Evolutionary conservation across 1,140 invertebrate genomes (phyloP).

Genomic region (Cheumatopsyche charites): DNA sequence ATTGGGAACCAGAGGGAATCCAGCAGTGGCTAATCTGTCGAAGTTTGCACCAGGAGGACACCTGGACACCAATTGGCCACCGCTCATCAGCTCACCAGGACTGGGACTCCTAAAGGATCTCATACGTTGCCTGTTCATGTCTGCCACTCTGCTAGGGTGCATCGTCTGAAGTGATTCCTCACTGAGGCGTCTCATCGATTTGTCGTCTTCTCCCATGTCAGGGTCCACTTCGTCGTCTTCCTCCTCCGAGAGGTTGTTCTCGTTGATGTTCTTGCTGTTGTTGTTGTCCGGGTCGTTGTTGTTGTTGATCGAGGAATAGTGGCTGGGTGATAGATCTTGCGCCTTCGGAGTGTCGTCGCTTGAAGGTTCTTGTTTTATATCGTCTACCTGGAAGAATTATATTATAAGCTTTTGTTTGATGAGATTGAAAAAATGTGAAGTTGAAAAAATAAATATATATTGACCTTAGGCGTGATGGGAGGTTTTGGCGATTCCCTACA

Average conservation of each 20-base stretch:
- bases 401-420: slow-evolving; percentile 1
- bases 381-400: slow-evolving; percentile 53
- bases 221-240: slow-evolving; percentile 50
- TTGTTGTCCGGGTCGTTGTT: slow-evolving; percentile 59
- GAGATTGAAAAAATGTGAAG: background rate
- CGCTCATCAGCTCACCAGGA: slow-evolving; percentile 53
- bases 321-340: slow-evolving; percentile 54
- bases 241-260: slow-evolving; percentile 58
- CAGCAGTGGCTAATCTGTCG: slow-evolving; percentile 62
- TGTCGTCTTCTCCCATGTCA: slow-evolving; percentile 41
- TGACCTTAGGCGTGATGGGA: slow-evolving; percentile 61
- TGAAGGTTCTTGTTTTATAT: slow-evolving; percentile 63
- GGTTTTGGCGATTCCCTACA: slow-evolving; percentile 59
- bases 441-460: slow-evolving; percentile 13
- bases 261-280: slow-evolving; percentile 62
- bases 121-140: slow-evolving; percentile 55
- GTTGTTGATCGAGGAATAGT: slow-evolving; percentile 60
- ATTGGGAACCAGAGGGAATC: slow-evolving; percentile 80
- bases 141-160: slow-evolving; percentile 47
- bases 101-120: slow-evolving; percentile 51
- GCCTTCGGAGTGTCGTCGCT: slow-evolving; percentile 61
- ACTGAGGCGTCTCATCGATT: slow-evolving; percentile 43
- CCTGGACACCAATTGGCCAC: slow-evolving; percentile 49
- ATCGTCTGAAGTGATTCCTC: slow-evolving; percentile 48
- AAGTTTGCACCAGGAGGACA: slow-evolving; percentile 51